Percentiles rank a stretch among this genome's conserved stretches.
phyloP scores from a whole-genome alignment of 2,888 invertebrate species.

The Ctenicera cuprea region DNA sequence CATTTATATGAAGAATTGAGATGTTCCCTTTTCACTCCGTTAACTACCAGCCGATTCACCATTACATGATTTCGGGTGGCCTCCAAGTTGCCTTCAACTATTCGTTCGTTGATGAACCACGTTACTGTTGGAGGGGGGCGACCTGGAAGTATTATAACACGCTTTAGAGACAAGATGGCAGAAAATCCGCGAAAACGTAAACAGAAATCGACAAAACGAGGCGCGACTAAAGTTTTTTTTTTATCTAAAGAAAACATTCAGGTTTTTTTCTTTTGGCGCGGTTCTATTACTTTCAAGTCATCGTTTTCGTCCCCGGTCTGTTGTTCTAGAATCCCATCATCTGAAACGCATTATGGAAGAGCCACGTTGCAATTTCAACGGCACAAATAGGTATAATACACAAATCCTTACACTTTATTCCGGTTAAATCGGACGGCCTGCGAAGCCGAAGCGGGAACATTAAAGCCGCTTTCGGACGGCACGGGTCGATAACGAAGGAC shows the following conservation, averaged over 20 bases:
- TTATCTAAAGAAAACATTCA: conserved; percentile 6
- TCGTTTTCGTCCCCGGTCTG: conserved; percentile 57
- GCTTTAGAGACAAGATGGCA: not conserved
- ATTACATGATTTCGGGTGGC: conserved; percentile 84
- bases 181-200: too few species aligned
- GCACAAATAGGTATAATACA: conserved; percentile 36
- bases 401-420: conserved; percentile 45
- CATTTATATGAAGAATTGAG: conserved; percentile 92
- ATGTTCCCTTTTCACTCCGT: conserved; percentile 83
- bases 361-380: conserved; percentile 61
- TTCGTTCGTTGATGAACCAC: conserved; percentile 85
- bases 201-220: conserved; percentile 2
- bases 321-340: conserved; percentile 63
- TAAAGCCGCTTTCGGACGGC: conserved; percentile 36
- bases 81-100: conserved; percentile 83
- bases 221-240: conserved; percentile 1
- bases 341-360: conserved; percentile 63
- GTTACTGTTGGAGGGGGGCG: conserved; percentile 90
- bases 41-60: conserved; percentile 86
- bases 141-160: conserved; percentile 79
- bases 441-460: conserved; percentile 37
- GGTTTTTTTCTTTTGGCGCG: conserved; percentile 3
- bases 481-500: conserved; percentile 55
- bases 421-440: conserved; percentile 37
- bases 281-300: conserved; percentile 60